Evolutionary conservation across 2,888 invertebrate genomes (phyloP).

Genomic region (Patella depressa): DNA sequence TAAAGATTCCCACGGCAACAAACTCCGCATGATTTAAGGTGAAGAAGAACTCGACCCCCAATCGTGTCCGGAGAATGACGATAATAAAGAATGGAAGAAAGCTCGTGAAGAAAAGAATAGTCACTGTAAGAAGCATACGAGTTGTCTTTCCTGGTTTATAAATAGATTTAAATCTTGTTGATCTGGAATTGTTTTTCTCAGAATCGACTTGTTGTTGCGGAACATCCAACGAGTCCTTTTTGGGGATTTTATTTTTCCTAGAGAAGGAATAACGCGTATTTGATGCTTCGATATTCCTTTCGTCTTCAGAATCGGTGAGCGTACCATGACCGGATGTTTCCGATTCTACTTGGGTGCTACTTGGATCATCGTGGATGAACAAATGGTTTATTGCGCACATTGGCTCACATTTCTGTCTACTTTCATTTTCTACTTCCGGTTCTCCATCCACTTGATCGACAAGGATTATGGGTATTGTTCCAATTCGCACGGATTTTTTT

Average conservation of each 20-base stretch:
- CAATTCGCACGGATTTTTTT: too few species aligned
- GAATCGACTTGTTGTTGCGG: neutral
- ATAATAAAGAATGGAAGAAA: conserved; percentile 57
- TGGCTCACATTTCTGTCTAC: too few species aligned
- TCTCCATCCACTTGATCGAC: too few species aligned
- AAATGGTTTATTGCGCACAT: too few species aligned
- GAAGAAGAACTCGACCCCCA: conserved; percentile 32
- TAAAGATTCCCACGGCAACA: conserved; percentile 45
- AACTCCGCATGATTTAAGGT: conserved; percentile 35
- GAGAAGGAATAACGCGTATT: neutral
- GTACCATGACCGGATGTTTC: neutral
- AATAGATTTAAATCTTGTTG: neutral
- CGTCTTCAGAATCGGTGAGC: neutral
- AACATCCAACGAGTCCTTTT: neutral
- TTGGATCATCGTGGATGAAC: too few species aligned
- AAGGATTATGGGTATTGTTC: too few species aligned
- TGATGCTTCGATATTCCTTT: neutral
- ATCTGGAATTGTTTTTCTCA: neutral
- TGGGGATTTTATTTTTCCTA: neutral
- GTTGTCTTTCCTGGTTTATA: conserved; percentile 48
- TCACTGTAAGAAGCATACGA: conserved; percentile 54
- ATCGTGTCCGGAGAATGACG: conserved; percentile 44
- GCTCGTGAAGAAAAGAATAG: conserved; percentile 52
- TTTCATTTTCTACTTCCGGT: too few species aligned
- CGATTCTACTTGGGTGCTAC: neutral